Evolutionary conservation across 2,888 invertebrate genomes (phyloP), one percentile per base, ranked within the genome.

Genomic region (Platycheirus rosarum): DNA sequence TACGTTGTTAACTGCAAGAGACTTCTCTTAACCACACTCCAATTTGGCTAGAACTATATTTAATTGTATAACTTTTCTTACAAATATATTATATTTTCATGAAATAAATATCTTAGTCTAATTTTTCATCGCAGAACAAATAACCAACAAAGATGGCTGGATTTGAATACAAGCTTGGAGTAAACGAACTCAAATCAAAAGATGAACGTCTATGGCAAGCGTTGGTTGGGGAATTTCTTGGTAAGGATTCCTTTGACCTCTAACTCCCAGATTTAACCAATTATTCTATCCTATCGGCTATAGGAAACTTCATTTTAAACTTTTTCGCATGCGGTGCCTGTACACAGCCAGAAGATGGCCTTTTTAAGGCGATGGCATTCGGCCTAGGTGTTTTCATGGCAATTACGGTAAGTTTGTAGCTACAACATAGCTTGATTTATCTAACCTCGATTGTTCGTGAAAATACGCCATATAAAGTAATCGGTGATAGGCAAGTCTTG

Each of bases 241-340:
- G 93, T 92, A 88, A 89, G 65, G 29, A 26, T 37, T 40, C 14
- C 0, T 37, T 4, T 1, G 0, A 18, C n/a, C n/a, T n/a, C n/a
- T 4, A 32, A 8, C 29, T 32, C 8, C n/a, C n/a, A n/a, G n/a
- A n/a, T n/a, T n/a, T n/a, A n/a, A n/a, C n/a, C n/a, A n/a, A n/a
- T n/a, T n/a, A n/a, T n/a, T n/a, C 13, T 23, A 18, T 46, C 85
- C 1, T 87, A n/a, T n/a, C n/a, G n/a, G n/a, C n/a, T n/a, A n/a
- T n/a, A 93, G 93, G 97, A 29, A 97, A 95, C 84, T 91, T 97
- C 84, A 92, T 98, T 60, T 92, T 98, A 86, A 97, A 97, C 88
- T 94, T 97, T 89, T 95, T 98, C 86, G 97, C 97, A 2, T 97
- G 97, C 89, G 97, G 96, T 4, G 93, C 97, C 8, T 94, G 94